A percentile compares a stretch with the other conserved stretches of the same genome.
phyloP scores from a whole-genome alignment of 2,113 vertebrate genomes.

The Brachyistius frenatus region DNA sequence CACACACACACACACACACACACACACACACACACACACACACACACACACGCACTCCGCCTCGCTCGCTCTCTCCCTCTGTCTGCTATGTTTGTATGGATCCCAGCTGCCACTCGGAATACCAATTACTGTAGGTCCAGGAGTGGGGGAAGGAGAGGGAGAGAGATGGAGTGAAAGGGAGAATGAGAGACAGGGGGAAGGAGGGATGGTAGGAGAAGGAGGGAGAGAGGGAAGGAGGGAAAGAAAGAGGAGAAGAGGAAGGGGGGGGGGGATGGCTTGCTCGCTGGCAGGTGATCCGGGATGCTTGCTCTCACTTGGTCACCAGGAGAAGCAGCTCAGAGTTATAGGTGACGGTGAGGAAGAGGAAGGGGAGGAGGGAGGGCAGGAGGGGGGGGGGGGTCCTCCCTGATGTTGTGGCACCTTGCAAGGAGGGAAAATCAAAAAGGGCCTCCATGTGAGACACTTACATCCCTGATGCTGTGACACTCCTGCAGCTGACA shows the following conservation, averaged over 20 bases:
- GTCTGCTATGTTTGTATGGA: conserved; percentile 85
- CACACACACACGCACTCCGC: conserved; percentile 49
- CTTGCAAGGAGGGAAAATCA: conserved; percentile 67
- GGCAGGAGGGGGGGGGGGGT: not conserved
- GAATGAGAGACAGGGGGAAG: conserved; percentile 20
- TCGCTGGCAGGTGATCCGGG: conserved; percentile 25
- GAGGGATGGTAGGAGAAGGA: conserved; percentile 27
- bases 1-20: too few species aligned
- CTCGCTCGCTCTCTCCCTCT: conserved; percentile 71
- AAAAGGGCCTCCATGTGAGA: conserved; percentile 66
- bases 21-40: not conserved
- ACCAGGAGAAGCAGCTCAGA: conserved; percentile 38
- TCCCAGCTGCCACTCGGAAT: conserved; percentile 88
- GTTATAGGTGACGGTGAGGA: conserved; percentile 31
- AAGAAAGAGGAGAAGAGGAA: conserved; percentile 14
- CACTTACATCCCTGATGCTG: conserved; percentile 62
- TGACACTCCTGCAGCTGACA: conserved; percentile 70
- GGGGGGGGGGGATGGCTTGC: conserved; percentile 13
- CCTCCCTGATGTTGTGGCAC: conserved; percentile 47
- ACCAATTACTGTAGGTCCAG: conserved; percentile 85
- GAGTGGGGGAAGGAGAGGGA: conserved; percentile 67
- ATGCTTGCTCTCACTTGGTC: conserved; percentile 52
- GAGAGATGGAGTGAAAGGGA: conserved; percentile 22
- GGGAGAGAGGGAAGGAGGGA: conserved; percentile 14
- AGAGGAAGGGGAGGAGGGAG: not conserved